A percentile compares a stretch with the other conserved stretches of the same genome.
Evolutionary conservation across 2,113 vertebrate genomes (phyloP).

Genomic region (Paradisaea rubra): DNA sequence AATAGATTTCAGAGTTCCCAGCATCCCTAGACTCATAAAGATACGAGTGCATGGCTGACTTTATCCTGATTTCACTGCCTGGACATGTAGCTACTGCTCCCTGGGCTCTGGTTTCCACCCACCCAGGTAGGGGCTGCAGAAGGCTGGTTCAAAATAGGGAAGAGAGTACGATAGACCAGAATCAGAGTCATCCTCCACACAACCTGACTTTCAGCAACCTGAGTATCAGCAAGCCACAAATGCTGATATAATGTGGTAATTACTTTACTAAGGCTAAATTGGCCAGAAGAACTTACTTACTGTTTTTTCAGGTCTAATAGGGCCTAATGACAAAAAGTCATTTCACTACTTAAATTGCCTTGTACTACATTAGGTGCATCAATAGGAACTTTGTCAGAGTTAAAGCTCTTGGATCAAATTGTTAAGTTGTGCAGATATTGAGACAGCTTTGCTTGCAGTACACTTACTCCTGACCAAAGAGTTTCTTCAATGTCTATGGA

Average conservation of each 20-base stretch:
- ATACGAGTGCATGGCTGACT: rapidly evolving
- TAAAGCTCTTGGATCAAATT: not conserved
- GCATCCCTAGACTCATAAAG: not conserved
- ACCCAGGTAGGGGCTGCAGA: rapidly evolving
- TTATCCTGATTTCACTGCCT: not conserved
- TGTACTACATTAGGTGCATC: not conserved
- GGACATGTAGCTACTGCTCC: not conserved
- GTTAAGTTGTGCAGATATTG: not conserved
- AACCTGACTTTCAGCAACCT: not conserved
- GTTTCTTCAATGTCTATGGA: not conserved
- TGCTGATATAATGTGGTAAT: not conserved
- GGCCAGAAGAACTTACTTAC: not conserved
- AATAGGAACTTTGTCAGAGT: not conserved
- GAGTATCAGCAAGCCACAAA: not conserved
- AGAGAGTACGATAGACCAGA: not conserved
- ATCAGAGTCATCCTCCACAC: not conserved
- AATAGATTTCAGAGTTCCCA: not conserved
- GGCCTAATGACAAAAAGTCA: not conserved
- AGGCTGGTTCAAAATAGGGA: not conserved
- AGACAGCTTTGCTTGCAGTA: not conserved
- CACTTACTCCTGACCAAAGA: not conserved
- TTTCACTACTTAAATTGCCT: not conserved
- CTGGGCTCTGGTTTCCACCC: not conserved
- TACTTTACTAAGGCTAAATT: not conserved
- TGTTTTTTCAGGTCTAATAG: not conserved